Evolutionary conservation across 2,113 vertebrate genomes (phyloP).

Genomic region (Dipodomys spectabilis): DNA sequence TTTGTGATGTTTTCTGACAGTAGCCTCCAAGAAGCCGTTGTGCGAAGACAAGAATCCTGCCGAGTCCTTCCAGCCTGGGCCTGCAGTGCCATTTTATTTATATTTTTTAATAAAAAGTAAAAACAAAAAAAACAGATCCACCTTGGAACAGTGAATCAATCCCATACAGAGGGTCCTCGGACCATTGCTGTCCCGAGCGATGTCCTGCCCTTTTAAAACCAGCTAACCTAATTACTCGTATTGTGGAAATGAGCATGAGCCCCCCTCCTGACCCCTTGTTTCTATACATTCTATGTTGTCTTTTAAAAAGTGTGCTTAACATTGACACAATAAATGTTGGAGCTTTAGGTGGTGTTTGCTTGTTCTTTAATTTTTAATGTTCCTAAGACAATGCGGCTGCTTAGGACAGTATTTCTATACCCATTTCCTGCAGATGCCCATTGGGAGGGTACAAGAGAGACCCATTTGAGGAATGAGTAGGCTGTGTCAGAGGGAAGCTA

Average conservation of each 20-base stretch:
- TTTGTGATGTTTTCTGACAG: constrained; percentile 81
- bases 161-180: constrained; percentile 81
- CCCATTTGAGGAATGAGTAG: constrained; percentile 51
- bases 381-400: constrained; percentile 74
- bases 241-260: constrained; percentile 84
- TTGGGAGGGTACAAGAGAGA: constrained; percentile 1
- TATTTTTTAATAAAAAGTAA: constrained; percentile 90
- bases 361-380: constrained; percentile 87
- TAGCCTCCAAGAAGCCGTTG: constrained; percentile 84
- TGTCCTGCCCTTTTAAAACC: constrained; percentile 77
- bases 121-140: constrained; percentile 80
- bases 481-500: constrained; percentile 39
- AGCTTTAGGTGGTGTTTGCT: constrained; percentile 89
- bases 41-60: constrained; percentile 83
- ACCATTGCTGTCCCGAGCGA: constrained; percentile 64
- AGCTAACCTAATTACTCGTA: constrained; percentile 79
- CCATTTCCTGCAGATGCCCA: constrained; percentile 44
- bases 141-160: constrained; percentile 78
- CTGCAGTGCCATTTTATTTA: constrained; percentile 90
- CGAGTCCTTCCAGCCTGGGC: constrained; percentile 81
- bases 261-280: constrained; percentile 77
- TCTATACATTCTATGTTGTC: constrained; percentile 84
- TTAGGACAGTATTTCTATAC: constrained; percentile 71
- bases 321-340: constrained; percentile 91
- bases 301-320: constrained; percentile 85